phyloP scores from a whole-genome alignment of 1,140 invertebrate genomes.

The Caenorhabditis brenneri region DNA sequence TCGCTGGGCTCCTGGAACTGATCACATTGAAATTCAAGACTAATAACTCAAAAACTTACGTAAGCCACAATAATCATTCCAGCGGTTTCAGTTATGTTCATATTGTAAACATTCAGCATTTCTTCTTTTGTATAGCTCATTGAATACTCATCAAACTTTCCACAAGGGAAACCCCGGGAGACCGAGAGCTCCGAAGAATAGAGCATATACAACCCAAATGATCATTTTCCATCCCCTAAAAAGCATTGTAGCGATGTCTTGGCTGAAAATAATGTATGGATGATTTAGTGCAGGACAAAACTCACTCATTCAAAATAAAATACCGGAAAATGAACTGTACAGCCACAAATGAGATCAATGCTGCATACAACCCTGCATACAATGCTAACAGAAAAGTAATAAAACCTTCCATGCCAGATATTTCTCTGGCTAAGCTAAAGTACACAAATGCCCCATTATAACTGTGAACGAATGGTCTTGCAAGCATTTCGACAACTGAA shows the following conservation, averaged over 20 bases:
- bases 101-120: neutral
- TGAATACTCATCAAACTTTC: conserved; percentile 14
- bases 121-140: neutral
- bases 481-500: neutral
- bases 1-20: neutral
- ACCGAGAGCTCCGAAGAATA: neutral
- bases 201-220: neutral
- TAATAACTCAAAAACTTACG: neutral
- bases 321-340: conserved; percentile 1
- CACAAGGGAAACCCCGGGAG: neutral
- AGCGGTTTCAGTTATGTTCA: neutral
- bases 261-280: neutral
- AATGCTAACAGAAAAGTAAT: neutral
- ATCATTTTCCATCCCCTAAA: neutral
- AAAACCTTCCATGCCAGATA: neutral
- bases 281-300: neutral
- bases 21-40: no score
- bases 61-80: conserved; percentile 25
- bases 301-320: neutral
- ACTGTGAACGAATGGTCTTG: neutral
- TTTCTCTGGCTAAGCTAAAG: neutral
- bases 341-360: neutral
- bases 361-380: neutral
- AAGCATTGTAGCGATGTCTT: neutral
- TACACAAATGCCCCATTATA: neutral